These are phyloP conservation scores for Bettongia penicillata DNA, from an alignment of 2,113 vertebrate genomes.

Conservation along the genomic window DNA sequence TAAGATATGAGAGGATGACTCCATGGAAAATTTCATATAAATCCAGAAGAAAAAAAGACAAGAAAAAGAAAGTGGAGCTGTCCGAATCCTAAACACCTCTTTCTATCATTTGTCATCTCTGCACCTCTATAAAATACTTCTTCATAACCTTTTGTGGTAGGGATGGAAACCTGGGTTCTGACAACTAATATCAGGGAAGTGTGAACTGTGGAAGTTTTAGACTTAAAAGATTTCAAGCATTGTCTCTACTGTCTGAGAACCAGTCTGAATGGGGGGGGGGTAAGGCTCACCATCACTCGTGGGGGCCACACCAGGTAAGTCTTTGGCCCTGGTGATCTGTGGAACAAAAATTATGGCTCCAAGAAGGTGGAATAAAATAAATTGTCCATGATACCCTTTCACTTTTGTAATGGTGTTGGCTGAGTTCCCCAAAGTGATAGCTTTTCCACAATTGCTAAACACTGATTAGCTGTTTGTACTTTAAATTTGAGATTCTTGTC, in stretches of 20 bases:
- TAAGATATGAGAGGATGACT: not conserved
- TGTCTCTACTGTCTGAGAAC: not conserved
- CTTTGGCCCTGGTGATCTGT: not conserved
- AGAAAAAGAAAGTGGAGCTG: not conserved
- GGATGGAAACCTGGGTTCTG: no score
- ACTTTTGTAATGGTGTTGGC: not conserved
- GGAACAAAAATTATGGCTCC: not conserved
- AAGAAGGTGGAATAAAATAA: not conserved
- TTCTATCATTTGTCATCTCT: not conserved
- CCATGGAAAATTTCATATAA: not conserved
- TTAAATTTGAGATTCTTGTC: not conserved
- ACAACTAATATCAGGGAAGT: no score
- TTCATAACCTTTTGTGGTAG: no score
- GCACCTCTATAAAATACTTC: not conserved
- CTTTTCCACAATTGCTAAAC: not conserved
- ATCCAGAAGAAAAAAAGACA: not conserved
- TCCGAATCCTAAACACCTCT: not conserved
- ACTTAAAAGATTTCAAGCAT: not conserved
- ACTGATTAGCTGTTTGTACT: not conserved
- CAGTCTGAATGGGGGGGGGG: no score
- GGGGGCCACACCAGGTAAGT: not conserved
- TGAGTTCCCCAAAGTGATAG: not conserved
- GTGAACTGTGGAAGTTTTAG: not conserved
- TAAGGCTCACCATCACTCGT: not conserved
- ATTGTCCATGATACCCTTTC: not conserved